These are phyloP conservation scores for Actinemys pallida DNA, from an alignment of 2,113 vertebrate genomes.

Conservation along the genomic window DNA sequence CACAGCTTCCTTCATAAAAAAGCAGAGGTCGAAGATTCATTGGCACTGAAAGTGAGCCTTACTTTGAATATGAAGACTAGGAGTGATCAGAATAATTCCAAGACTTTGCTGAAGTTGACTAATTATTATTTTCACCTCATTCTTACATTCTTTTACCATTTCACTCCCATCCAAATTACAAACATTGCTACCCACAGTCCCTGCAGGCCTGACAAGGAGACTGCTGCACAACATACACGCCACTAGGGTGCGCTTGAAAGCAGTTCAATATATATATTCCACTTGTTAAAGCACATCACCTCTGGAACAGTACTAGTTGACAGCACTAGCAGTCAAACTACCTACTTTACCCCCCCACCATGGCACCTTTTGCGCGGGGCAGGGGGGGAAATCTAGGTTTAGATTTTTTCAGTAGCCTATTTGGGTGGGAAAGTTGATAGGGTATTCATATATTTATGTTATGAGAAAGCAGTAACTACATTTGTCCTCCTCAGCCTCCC, in stretches of 20 bases:
- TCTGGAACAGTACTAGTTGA: not conserved
- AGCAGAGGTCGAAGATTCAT: not conserved
- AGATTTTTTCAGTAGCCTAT: not conserved
- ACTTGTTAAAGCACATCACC: not conserved
- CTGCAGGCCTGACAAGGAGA: not conserved
- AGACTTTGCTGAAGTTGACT: accelerated
- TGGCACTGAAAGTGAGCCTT: not conserved
- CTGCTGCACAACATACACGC: not conserved
- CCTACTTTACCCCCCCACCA: not conserved
- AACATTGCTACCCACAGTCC: not conserved
- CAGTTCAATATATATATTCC: not conserved
- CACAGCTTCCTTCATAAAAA: not conserved
- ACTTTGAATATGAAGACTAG: not conserved
- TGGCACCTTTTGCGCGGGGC: not conserved
- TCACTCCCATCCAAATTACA: not conserved
- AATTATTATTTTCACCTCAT: not conserved
- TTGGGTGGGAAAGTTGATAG: not conserved
- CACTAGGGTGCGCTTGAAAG: not conserved
- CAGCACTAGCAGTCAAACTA: not conserved
- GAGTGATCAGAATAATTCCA: not conserved
- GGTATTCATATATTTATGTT: not conserved
- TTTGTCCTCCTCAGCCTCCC: not conserved
- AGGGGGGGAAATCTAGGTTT: not conserved
- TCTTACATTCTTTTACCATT: not conserved
- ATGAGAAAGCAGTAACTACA: not conserved